phyloP scores from a whole-genome alignment of 2,113 vertebrate genomes.

The Callipepla squamata region DNA sequence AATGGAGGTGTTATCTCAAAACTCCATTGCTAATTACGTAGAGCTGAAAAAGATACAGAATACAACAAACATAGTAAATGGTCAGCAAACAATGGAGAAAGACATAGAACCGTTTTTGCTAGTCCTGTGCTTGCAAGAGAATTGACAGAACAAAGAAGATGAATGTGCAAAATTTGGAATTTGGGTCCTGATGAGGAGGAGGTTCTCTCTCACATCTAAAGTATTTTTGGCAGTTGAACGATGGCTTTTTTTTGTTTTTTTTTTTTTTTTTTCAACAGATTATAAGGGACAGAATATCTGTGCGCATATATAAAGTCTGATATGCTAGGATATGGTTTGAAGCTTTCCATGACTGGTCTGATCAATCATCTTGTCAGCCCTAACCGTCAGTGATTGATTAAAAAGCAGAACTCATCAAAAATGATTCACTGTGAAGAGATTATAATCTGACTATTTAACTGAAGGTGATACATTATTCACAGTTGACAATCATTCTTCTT shows the following conservation, averaged over 20 bases:
- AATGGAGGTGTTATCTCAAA: background rate
- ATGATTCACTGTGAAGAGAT: constrained; percentile 63
- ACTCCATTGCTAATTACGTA: background rate
- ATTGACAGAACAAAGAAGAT: background rate
- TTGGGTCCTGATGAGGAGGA: background rate
- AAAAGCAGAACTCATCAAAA: constrained; percentile 69
- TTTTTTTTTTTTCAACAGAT: background rate
- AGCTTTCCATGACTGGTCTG: constrained; percentile 32
- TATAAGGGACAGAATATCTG: background rate
- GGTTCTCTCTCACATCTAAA: background rate
- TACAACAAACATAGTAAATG: background rate
- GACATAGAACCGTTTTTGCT: background rate
- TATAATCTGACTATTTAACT: constrained; percentile 58
- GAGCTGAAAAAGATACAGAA: background rate
- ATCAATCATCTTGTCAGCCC: constrained; percentile 74
- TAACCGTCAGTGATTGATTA: constrained; percentile 70
- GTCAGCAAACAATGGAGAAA: background rate
- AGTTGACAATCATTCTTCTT: background rate
- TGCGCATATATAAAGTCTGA: constrained; percentile 46
- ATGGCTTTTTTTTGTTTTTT: background rate
- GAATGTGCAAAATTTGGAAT: background rate
- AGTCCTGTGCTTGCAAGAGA: background rate
- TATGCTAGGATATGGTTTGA: constrained; percentile 47
- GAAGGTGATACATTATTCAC: constrained; percentile 29
- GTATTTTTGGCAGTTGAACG: background rate